Base-by-base conservation (phyloP, 2,888 invertebrate species). In the Penaeus monodon region DNA sequence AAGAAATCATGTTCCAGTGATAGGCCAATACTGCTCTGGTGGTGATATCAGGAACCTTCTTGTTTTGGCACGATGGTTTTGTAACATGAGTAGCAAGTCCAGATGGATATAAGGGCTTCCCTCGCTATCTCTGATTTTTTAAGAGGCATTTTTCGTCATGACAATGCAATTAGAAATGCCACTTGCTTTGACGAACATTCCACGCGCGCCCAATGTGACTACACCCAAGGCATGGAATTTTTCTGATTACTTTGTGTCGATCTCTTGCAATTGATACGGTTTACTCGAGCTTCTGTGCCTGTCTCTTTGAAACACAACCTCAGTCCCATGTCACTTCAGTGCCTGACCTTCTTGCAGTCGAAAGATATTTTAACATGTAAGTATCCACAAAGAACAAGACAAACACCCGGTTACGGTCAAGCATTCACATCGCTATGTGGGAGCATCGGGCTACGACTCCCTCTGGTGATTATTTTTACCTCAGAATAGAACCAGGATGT, bases 101-200 rank as follows among this genome's bases (percentile, higher is more conserved):
- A 70, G 49, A 63, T 80, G 80, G 85, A 57, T 79, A 17, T 29
- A 57, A 70, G 85, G 29, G 64, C 73, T 8, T 79, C 73, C 38
- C 65, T 85, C 63, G 85, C 85, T 20, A 27, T 64, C 24, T 38
- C 66, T 27, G 85, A 85, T 66, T 76, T 85, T 33, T 73, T 85
- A 14, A 14, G 78, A 14, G 85, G 78, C 0, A n/a, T 63, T 1
- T 79, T 79, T n/a, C 38, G 80, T 85, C 79, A 80, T 85, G 79
- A 29, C 64, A 57, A 27, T 80, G 38, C 85, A 6, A 10, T 79
- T n/a, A 17, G 22, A n/a, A 27, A 85, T 63, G 66, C 70, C 66
- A 22, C 38, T 17, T 29, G 44, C 79, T 24, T 79, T 85, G 85
- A 85, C 10, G 20, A 24, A 44, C 20, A n/a, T 17, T 1, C 10